phyloP scores from a whole-genome alignment of 23 tunicate genomes.

The Halocynthia aurantium region DNA sequence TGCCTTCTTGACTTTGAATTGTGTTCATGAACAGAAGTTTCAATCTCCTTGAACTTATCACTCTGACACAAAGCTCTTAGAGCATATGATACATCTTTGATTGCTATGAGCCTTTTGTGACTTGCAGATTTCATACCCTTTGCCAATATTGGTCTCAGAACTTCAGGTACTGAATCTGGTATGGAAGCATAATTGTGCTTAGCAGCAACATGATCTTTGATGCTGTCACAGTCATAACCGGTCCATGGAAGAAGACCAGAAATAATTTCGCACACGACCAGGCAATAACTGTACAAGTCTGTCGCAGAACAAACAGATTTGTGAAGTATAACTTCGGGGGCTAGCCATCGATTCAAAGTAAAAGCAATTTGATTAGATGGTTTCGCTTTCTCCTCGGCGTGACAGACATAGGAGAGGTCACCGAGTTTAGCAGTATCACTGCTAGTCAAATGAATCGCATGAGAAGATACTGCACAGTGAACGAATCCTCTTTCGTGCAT shows the following conservation, averaged over 20 bases:
- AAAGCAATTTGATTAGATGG: background rate
- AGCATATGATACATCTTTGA: conserved; percentile 13
- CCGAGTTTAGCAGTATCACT: conserved; percentile 49
- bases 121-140: conserved; percentile 46
- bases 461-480: conserved; percentile 67
- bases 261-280: conserved; percentile 44
- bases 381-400: background rate
- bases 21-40: too few species aligned
- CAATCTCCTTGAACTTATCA: too few species aligned
- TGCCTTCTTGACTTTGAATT: too few species aligned
- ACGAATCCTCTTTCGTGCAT: conserved; percentile 57
- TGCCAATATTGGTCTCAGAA: conserved; percentile 9
- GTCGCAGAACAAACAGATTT: conserved; percentile 42
- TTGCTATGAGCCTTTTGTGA: conserved; percentile 27
- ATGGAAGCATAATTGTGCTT: conserved; percentile 28
- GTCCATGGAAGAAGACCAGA: conserved; percentile 79
- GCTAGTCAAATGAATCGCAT: conserved; percentile 42
- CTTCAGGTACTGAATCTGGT: conserved; percentile 27
- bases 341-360: conserved; percentile 58
- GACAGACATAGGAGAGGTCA: conserved; percentile 38
- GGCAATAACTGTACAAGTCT: conserved; percentile 78
- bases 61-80: too few species aligned
- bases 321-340: conserved; percentile 61
- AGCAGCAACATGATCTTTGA: conserved; percentile 65
- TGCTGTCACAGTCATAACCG: conserved; percentile 55